Evolutionary conservation across 2,797 vertebrate species (phyloP), one percentile per base, ranked within the genome.

Genomic region (Trachurus trachurus): DNA sequence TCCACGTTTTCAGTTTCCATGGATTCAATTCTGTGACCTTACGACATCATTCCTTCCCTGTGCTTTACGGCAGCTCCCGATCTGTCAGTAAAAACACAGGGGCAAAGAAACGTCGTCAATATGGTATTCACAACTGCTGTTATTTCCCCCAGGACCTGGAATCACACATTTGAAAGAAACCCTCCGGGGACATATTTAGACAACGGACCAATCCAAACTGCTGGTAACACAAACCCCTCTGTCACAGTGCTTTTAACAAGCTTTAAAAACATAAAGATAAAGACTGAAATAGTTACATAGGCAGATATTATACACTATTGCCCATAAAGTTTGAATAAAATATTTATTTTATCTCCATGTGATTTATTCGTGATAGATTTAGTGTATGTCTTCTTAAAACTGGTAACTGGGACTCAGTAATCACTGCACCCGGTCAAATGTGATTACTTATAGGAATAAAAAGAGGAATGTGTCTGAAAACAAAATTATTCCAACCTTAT

Each of bases 121-220:
- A 84, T 82, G 76, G 58, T 83, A 78, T 88, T 90, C 73, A 71
- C 85, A 83, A 80, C 80, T 69, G 79, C 85, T 87, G 81, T 93
- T 93, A 92, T 94, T 93, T 94, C 90, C 89, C 89, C 22, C 49
- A 66, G 84, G 90, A 84, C 69, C 19, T n/a, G 40, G 60, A 84
- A 85, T 83, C 88, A 80, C 79, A 86, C 81, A 81, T 91, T 89
- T 71, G 65, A 91, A 90, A 88, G 64, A 57, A 71, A 71, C 84
- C 71, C 82, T 83, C 88, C 6, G 0, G 85, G 82, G 89, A 79
- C 60, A 44, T 63, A 75, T 87, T 81, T 78, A 82, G 73, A 84
- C 80, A 73, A 83, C 56, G 45, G 71, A 65, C 64, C 45, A 22
- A 81, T 87, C 74, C 82, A 66, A 83, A 74, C 57, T 71, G 81